Percentiles rank a stretch among this genome's conserved stretches.
phyloP scores from a whole-genome alignment of 2,113 vertebrate species.

The Saccopteryx leptura region DNA sequence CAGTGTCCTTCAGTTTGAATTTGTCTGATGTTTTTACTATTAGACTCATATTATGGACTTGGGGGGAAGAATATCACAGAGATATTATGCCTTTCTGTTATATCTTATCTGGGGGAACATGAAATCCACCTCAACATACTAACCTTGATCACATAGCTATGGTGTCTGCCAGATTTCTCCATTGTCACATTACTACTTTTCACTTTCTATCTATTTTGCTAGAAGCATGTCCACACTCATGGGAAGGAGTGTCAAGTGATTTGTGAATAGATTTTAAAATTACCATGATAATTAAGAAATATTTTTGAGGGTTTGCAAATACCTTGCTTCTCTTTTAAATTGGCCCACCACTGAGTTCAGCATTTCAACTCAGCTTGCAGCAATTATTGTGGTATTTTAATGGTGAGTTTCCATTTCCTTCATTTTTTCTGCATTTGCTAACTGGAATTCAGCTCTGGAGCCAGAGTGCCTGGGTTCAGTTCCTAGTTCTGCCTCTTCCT shows the following conservation, averaged over 20 bases:
- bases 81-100: not conserved
- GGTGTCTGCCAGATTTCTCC: not conserved
- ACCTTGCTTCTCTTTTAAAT: not conserved
- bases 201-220: not conserved
- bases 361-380: not conserved
- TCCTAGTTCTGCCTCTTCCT: not conserved
- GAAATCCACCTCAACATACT: not conserved
- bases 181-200: not conserved
- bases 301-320: slow-evolving; percentile 27
- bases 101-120: not conserved
- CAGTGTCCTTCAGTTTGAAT: not conserved
- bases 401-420: slow-evolving; percentile 44
- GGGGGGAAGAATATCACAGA: not conserved
- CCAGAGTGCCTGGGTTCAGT: not conserved
- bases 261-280: slow-evolving; percentile 51
- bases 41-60: not conserved
- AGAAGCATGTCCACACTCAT: slow-evolving; percentile 17
- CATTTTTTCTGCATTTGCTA: not conserved
- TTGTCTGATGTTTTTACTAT: not conserved
- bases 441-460: not conserved
- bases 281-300: not conserved
- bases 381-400: not conserved
- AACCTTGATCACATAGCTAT: not conserved
- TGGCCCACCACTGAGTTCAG: slow-evolving; percentile 7
- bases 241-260: not conserved